phyloP scores from a whole-genome alignment of 2,113 vertebrate species.

The Lepidothrix coronata region DNA sequence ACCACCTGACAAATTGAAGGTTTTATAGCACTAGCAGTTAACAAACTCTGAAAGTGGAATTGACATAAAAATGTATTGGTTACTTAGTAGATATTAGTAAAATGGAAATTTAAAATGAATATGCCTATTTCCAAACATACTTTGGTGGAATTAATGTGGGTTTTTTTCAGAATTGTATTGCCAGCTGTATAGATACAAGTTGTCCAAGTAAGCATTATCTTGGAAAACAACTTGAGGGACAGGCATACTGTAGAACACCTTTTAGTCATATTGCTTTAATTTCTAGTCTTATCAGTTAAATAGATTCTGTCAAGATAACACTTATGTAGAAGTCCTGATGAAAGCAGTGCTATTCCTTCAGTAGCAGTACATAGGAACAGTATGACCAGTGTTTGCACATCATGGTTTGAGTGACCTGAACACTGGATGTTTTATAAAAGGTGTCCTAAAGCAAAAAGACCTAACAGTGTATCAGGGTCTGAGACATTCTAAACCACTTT shows the following conservation, averaged over 20 bases:
- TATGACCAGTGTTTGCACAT: neutral
- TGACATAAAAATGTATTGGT: neutral
- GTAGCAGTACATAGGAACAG: neutral
- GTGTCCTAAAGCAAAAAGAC: neutral
- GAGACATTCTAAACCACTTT: neutral
- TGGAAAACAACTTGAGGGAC: neutral
- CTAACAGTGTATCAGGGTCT: neutral
- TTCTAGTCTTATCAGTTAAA: neutral
- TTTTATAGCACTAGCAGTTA: neutral
- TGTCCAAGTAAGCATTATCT: neutral
- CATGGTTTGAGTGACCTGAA: neutral
- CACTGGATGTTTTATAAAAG: neutral
- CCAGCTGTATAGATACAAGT: neutral
- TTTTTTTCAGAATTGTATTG: neutral
- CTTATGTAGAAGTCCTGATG: neutral
- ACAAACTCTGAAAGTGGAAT: neutral
- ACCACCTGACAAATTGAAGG: neutral
- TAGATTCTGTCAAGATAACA: neutral
- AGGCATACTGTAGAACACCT: neutral
- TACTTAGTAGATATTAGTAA: neutral
- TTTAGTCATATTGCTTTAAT: neutral
- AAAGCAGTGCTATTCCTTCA: neutral
- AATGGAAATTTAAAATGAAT: neutral
- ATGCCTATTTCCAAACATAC: neutral
- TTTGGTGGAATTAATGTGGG: neutral